A percentile compares a stretch with the other conserved stretches of the same genome.
Evolutionary conservation across 2,113 vertebrate species (phyloP).

Genomic region (Ailuropoda melanoleuca): DNA sequence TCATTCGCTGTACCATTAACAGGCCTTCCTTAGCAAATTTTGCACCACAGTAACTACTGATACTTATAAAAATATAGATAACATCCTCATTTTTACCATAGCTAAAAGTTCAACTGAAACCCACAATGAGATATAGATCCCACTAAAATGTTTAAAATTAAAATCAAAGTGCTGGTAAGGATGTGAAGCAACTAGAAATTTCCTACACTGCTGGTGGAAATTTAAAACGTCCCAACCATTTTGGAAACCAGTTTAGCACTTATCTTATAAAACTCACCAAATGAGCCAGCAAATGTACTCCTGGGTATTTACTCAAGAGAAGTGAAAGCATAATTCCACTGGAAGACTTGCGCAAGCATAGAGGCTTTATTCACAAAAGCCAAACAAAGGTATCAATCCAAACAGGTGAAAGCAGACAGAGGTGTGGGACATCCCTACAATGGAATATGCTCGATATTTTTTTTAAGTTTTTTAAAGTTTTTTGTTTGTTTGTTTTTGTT

Average conservation of each 20-base stretch:
- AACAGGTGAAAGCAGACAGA: background rate
- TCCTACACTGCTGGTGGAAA: background rate
- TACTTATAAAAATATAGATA: background rate
- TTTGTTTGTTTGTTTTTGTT: too few relatives aligned
- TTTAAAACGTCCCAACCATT: background rate
- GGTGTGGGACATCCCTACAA: background rate
- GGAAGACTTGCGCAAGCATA: background rate
- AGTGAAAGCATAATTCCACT: background rate
- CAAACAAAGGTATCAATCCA: background rate
- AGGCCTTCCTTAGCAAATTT: background rate
- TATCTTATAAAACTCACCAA: background rate
- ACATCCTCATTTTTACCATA: background rate
- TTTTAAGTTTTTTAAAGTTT: too few relatives aligned
- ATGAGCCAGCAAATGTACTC: background rate
- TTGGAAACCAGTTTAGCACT: background rate
- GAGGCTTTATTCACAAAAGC: background rate
- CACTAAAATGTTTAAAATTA: background rate
- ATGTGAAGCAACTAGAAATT: background rate
- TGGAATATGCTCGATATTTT: background rate
- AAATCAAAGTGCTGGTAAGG: background rate
- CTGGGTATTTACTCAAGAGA: background rate
- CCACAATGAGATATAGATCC: background rate
- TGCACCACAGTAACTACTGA: background rate
- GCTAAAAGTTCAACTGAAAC: background rate
- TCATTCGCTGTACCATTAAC: background rate